A percentile compares a stretch with the other conserved stretches of the same genome.
Evolutionary conservation across 2,113 vertebrate species (phyloP).

Genomic region (Glaucomys volans): DNA sequence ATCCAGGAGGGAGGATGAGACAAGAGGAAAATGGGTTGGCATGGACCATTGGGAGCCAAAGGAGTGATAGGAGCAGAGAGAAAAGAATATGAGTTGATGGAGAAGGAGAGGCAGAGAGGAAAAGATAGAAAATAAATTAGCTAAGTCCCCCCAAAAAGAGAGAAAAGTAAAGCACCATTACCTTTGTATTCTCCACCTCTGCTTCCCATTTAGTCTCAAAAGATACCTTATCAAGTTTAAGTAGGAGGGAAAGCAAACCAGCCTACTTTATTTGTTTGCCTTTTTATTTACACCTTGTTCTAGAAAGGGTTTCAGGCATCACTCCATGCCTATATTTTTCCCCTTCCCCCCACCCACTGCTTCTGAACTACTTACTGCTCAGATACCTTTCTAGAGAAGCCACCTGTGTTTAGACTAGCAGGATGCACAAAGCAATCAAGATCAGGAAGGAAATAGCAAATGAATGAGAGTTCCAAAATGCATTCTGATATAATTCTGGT

Average conservation of each 20-base stretch:
- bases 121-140: slow-evolving; percentile 39
- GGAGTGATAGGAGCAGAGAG: slow-evolving; percentile 36
- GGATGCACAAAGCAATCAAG: not conserved
- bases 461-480: slow-evolving; percentile 17
- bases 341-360: not conserved
- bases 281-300: slow-evolving; percentile 59
- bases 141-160: not conserved
- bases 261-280: not conserved
- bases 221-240: slow-evolving; percentile 52
- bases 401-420: not conserved
- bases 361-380: slow-evolving; percentile 55
- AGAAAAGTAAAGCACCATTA: slow-evolving; percentile 1
- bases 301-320: slow-evolving; percentile 65
- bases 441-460: slow-evolving; percentile 51
- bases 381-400: slow-evolving; percentile 44
- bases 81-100: not conserved
- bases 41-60: slow-evolving; percentile 57
- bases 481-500: slow-evolving; percentile 8
- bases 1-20: slow-evolving; percentile 45
- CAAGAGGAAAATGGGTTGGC: slow-evolving; percentile 65
- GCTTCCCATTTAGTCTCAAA: slow-evolving; percentile 35
- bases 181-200: not conserved
- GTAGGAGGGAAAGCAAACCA: slow-evolving; percentile 13
- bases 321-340: not conserved
- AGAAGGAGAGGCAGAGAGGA: not conserved